Base-by-base conservation (phyloP, 1,140 invertebrate genomes). In the Atta texana region DNA sequence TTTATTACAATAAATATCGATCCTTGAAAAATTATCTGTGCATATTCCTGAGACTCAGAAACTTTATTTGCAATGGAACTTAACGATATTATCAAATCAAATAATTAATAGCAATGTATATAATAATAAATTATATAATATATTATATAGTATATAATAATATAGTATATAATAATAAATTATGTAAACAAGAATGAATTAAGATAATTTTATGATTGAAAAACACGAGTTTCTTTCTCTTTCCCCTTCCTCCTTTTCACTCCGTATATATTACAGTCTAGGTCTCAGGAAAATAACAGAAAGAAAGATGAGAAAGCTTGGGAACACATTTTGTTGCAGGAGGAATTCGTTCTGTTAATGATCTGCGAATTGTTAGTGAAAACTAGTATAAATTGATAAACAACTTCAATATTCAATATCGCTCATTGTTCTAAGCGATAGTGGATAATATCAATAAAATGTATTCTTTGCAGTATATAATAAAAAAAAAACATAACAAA, bases 361-460 rank as follows among this genome's bases (percentile, higher is more conserved):
- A 71, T 81, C 53, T 71, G 16, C 51, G n/a, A 63, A 75, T 61
- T 63, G 53, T 74, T 82, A 84, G 44, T 84, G 14, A 49, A 75
- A 49, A 57, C 57, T 74, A 61, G 68, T 10, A 51, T 14, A 55
- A 71, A 71, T 74, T 51, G 14, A 84, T 80, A 5, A 80, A 64
- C 1, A 68, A 78, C 0, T 78, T 51, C 34, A 61, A 57, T 72
- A 71, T 81, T 24, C 1, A 55, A 57, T 61, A 82, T 49, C 53
- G 31, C 59, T 87, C 16, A 14, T 81, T 77, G n/a, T 49, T 84
- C 12, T 87, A 85, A 64, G 44, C 31, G 85, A 82, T 61, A 75
- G 88, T 81, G 16, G 16, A 34, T 49, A 59, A 82, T 14, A 49
- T n/a, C 21, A 7, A 24, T 82, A 63, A 82, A 61, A 75, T 84